Evolutionary conservation across 2,113 vertebrate genomes (phyloP).

Genomic region (Argyrosomus japonicus): DNA sequence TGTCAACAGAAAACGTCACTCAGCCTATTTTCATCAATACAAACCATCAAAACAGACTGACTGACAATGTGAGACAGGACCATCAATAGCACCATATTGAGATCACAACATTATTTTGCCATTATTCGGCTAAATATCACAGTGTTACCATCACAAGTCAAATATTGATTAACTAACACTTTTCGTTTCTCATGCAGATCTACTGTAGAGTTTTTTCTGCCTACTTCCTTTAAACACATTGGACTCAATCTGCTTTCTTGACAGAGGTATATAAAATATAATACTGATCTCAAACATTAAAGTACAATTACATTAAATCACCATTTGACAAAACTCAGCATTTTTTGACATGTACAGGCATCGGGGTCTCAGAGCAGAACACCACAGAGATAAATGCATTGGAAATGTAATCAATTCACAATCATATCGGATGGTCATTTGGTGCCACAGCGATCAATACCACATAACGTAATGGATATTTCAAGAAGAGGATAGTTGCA

Average conservation of each 20-base stretch:
- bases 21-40: conserved; percentile 67
- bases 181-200: conserved; percentile 68
- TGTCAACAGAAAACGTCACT: conserved; percentile 60
- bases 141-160: conserved; percentile 79
- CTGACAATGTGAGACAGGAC: conserved; percentile 65
- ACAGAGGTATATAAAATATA: conserved; percentile 63
- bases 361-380: conserved; percentile 48
- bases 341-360: conserved; percentile 65
- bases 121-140: conserved; percentile 76
- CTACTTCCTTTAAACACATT: conserved; percentile 62
- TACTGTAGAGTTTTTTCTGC: conserved; percentile 53
- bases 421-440: conserved; percentile 61
- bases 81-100: conserved; percentile 74
- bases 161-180: conserved; percentile 73
- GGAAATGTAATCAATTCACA: conserved; percentile 63
- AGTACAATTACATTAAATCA: conserved; percentile 74
- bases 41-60: conserved; percentile 69
- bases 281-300: conserved; percentile 75
- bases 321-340: conserved; percentile 71
- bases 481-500: conserved; percentile 9
- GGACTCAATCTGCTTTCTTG: conserved; percentile 43
- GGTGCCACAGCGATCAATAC: conserved; percentile 58
- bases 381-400: conserved; percentile 60
- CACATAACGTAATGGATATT: conserved; percentile 42
- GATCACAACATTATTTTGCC: conserved; percentile 74